Conservation (phyloP, 2,888 invertebrate species). For the Caradrina clavipalpis region DNA sequence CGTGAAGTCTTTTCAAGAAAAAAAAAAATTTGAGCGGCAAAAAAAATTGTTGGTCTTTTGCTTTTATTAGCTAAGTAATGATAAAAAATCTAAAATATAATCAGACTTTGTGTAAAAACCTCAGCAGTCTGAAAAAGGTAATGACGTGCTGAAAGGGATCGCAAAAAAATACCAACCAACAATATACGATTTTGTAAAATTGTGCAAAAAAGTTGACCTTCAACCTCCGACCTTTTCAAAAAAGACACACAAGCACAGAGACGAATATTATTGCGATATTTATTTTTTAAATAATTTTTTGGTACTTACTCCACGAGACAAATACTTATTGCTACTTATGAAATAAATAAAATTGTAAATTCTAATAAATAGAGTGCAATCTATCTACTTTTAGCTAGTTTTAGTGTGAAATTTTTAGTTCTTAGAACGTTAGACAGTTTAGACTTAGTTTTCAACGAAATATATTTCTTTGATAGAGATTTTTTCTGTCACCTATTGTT, state of each 20-base stretch:
- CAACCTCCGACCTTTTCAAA: conserved; percentile 53
- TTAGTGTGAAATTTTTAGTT: conserved; percentile 72
- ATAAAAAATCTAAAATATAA: not conserved
- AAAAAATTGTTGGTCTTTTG: not conserved
- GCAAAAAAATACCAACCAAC: not conserved
- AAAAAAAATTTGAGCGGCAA: not conserved
- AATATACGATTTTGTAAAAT: not conserved
- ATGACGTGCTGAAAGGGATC: not conserved
- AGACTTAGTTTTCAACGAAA: conserved; percentile 56
- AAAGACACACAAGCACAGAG: conserved; percentile 40
- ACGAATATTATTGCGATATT: conserved; percentile 52
- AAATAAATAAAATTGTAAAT: conserved; percentile 65
- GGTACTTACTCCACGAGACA: conserved; percentile 58
- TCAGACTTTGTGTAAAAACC: not conserved
- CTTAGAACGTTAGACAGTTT: conserved; percentile 61
- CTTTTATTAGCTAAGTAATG: not conserved
- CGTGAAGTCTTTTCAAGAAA: conserved; percentile 9
- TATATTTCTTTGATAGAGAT: conserved; percentile 40
- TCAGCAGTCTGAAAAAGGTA: not conserved
- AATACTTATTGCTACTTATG: conserved; percentile 58
- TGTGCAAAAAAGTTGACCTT: not conserved
- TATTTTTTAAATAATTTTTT: conserved; percentile 43
- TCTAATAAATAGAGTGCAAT: conserved; percentile 75
- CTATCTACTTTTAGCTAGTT: conserved; percentile 75
- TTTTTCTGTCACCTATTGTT: conserved; percentile 18